Conservation (phyloP, 1,140 invertebrate species). For the Psilanteris sp. region DNA sequence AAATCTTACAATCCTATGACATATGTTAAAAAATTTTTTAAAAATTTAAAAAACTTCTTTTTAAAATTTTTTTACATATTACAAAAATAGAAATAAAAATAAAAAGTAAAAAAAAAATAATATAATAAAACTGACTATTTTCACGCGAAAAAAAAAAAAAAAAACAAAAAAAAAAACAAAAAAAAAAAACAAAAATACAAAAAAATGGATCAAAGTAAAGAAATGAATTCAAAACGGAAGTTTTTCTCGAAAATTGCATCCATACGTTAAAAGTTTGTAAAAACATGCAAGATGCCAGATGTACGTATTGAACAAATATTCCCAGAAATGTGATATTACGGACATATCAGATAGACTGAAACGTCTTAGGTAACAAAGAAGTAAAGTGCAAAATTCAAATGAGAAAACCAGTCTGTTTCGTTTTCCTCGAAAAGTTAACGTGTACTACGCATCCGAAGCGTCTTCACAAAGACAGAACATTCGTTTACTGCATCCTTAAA, state of each 20-base stretch:
- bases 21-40: too few relatives aligned
- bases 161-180: neutral
- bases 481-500: neutral
- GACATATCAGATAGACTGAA: conserved; percentile 61
- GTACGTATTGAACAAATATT: conserved; percentile 44
- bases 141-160: too few relatives aligned
- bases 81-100: too few relatives aligned
- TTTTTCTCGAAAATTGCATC: conserved; percentile 16
- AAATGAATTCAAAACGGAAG: conserved; percentile 1
- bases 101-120: too few relatives aligned
- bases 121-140: too few relatives aligned
- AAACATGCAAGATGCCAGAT: conserved; percentile 7
- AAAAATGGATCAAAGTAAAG: neutral
- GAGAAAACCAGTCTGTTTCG: conserved; percentile 47
- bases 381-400: conserved; percentile 61
- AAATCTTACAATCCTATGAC: too few relatives aligned
- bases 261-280: conserved; percentile 23
- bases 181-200: conserved; percentile 1
- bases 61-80: too few relatives aligned
- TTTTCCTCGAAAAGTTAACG: conserved; percentile 7
- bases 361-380: conserved; percentile 50
- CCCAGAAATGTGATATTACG: conserved; percentile 49
- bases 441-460: conserved; percentile 1
- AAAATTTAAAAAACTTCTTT: too few relatives aligned
- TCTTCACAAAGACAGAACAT: too few relatives aligned